Base-by-base conservation (phyloP, 2,797 vertebrate species). In the Channallabes apus region DNA sequence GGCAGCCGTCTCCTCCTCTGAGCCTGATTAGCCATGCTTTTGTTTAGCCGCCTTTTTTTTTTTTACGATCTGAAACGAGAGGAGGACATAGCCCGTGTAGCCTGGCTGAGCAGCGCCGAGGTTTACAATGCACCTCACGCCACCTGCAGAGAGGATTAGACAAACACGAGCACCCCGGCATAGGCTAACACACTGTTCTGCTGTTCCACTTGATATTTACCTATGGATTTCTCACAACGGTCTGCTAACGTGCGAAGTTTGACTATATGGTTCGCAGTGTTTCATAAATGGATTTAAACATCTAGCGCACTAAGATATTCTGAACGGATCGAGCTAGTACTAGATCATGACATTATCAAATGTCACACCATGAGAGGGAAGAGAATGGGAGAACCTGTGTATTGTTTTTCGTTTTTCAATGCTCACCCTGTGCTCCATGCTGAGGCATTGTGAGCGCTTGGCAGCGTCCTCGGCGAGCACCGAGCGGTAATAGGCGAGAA, bases 1-100 rank as follows among this genome's bases (percentile, higher is more conserved):
- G 88, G 91, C 91, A 90, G 88, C 89, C 86, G 91, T 91, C 90
- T 90, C 38, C 88, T 79, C 65, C 59, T 81, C 85, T 69, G 54
- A 83, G 75, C 61, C 84, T 86, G 83, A 88, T 77, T 82, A 77
- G 78, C 82, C 41, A 11, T 77, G 78, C 64, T 85, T 87, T 86
- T 83, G 67, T 87, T 84, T 86, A 84, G 82, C 75, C 46, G 18
- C 7, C 27, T 27, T 75, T 46, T 73, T 35, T 17, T 35, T 77
- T 80, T 83, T 77, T 62, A 75, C 12, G 69, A 85, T 68, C 64
- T 59, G 75, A 84, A 58, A 72, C 77, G 65, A 80, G 84, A 84
- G 82, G 71, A 87, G 79, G 83, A 78, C 75, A 71, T 69, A 29
- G 73, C 54, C 80, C 38, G 58, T 75, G 85, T 80, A 87, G 73